Conservation (phyloP, 1,140 invertebrate species). For the Drosophila serrata region DNA sequence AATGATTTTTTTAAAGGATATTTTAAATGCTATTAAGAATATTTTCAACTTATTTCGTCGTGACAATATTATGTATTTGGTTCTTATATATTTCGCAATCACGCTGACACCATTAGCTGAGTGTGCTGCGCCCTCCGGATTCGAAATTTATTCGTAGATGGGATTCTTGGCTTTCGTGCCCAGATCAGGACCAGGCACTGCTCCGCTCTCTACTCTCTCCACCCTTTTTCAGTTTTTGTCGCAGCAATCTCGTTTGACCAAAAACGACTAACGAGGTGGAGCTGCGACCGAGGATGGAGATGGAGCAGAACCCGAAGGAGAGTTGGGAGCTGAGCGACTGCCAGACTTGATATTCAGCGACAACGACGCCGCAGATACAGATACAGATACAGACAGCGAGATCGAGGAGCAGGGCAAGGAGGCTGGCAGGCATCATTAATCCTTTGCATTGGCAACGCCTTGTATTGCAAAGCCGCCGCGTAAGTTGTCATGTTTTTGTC, state of each 20-base stretch:
- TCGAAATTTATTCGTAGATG: conserved; percentile 54
- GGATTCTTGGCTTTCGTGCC: conserved; percentile 24
- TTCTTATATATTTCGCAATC: not conserved
- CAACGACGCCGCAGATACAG: conserved; percentile 40
- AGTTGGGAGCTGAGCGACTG: conserved; percentile 64
- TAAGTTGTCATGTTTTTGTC: conserved; percentile 85
- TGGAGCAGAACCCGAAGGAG: conserved; percentile 4
- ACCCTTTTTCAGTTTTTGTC: conserved; percentile 60
- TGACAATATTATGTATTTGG: no score
- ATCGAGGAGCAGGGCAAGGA: conserved; percentile 3
- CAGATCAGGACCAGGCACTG: conserved; percentile 1
- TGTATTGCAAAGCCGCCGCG: conserved; percentile 67
- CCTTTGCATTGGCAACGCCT: conserved; percentile 76
- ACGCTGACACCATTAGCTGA: conserved; percentile 15
- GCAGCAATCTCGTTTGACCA: conserved; percentile 79
- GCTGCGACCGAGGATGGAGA: conserved; percentile 24
- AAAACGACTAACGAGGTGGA: conserved; percentile 80
- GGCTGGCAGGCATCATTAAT: conserved; percentile 79
- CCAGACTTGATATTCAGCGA: conserved; percentile 72
- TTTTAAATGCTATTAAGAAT: no score
- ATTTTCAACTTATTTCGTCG: no score
- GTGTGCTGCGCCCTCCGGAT: conserved; percentile 60
- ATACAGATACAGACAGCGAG: conserved; percentile 16
- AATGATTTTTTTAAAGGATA: no score
- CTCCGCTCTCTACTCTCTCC: conserved; percentile 23